Evolutionary conservation across 1,140 invertebrate genomes (phyloP).

Genomic region (Procambarus clarkii): DNA sequence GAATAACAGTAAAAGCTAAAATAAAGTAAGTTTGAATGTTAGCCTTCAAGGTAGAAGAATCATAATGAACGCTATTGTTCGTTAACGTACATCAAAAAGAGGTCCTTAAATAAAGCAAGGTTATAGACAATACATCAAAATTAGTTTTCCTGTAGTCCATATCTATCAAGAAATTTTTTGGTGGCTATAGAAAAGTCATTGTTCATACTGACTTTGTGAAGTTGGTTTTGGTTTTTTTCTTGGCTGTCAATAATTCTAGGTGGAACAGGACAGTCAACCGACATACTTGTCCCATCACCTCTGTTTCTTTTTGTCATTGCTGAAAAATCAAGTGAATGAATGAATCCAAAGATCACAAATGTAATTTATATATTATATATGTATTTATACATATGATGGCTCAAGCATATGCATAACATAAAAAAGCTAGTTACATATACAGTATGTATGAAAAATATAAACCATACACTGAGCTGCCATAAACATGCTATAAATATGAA

Average conservation of each 20-base stretch:
- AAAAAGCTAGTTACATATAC: too few species aligned
- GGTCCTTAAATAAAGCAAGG: background rate
- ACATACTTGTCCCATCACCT: background rate
- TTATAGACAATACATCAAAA: background rate
- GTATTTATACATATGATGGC: too few species aligned
- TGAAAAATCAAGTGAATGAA: background rate
- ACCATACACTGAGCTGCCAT: too few species aligned
- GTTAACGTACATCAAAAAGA: too few species aligned
- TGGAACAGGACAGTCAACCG: background rate
- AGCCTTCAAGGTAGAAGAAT: too few species aligned
- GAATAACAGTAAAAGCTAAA: too few species aligned
- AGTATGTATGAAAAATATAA: too few species aligned
- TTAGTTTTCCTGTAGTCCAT: constrained; percentile 19
- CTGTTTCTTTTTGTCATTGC: background rate
- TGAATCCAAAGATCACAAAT: background rate
- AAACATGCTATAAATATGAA: too few species aligned
- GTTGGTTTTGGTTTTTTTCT: background rate
- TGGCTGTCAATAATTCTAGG: background rate
- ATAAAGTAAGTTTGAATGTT: too few species aligned
- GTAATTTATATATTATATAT: too few species aligned
- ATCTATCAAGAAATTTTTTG: constrained; percentile 15
- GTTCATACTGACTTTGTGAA: background rate
- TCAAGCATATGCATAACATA: too few species aligned
- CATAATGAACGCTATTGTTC: too few species aligned
- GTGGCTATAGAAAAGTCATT: constrained; percentile 25